Evolutionary conservation across 2,888 invertebrate genomes (phyloP), one percentile per base, ranked within the genome.

Genomic region (Phyllotreta striolata): DNA sequence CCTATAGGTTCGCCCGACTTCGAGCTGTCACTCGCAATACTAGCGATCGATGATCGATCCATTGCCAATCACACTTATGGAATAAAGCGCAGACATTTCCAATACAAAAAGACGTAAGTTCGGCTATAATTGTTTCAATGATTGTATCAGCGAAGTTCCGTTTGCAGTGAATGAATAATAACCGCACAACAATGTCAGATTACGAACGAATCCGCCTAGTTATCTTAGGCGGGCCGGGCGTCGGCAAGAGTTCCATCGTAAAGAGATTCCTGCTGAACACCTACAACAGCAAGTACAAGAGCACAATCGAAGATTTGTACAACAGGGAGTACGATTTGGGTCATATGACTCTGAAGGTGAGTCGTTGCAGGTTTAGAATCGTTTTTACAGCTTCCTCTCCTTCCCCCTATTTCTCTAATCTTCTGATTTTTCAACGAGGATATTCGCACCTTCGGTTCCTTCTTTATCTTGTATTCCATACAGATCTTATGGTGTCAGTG

Each of bases 291-390:
- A 89, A 90, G 76, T 93, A 95, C 81, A 87, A 89, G 72, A 91
- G 93, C 73, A 95, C 95, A 9, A 91, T 95, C 38, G 95, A 95
- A 79, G 95, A 95, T 80, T 85, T 95, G 34, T 93, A 93, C 82
- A 92, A 91, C 76, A 85, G 91, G 63, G 93, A 94, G 80, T 95
- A 91, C 79, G 89, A 91, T 76, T 84, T 93, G 63, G 91, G 91
- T 44, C 86, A 87, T 37, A 86, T 89, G 70, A 89, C 89, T 8
- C 83, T 93, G 46, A 91, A 92, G 37, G 60, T 59, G 41, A 43
- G 58, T 44, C 7, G 41, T 41, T 12, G 13, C 7, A 39, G 14
- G 12, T 8, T 8, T 37, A 9, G 35, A 8, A 35, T 9, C 5
- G 6, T 12, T 47, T 3, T 13, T 47, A n/a, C n/a, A n/a, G n/a